A percentile compares a stretch with the other conserved stretches of the same genome.
Evolutionary conservation across 2,797 vertebrate species (phyloP).

Genomic region (Novumbra hubbsi): DNA sequence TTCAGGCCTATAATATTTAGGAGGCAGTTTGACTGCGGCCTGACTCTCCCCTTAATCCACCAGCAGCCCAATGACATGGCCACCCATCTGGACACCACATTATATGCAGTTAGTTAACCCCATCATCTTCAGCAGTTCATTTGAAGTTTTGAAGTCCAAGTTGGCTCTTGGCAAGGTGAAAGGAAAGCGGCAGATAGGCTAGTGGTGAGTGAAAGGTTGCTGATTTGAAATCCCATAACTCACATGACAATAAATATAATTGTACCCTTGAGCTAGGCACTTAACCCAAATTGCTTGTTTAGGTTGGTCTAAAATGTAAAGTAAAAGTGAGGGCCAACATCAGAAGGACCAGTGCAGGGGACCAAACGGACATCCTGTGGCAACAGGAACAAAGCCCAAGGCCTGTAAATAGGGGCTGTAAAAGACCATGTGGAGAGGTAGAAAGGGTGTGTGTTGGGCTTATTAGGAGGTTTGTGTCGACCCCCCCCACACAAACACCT

Average conservation of each 20-base stretch:
- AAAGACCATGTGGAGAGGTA: constrained; percentile 18
- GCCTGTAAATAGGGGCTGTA: constrained; percentile 27
- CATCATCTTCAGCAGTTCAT: constrained; percentile 45
- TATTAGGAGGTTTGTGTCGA: constrained; percentile 40
- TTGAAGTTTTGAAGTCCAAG: constrained; percentile 49
- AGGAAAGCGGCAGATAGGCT: constrained; percentile 13
- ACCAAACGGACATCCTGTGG: background rate
- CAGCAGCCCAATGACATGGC: constrained; percentile 23
- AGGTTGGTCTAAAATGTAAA: too few relatives aligned
- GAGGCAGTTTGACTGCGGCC: constrained; percentile 37
- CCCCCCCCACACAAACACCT: background rate
- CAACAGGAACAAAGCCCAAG: constrained; percentile 33
- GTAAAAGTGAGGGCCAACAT: too few relatives aligned
- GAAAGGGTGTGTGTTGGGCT: constrained; percentile 34
- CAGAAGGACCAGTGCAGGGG: background rate
- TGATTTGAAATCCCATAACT: too few relatives aligned
- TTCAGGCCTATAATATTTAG: constrained; percentile 31
- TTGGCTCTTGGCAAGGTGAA: constrained; percentile 20
- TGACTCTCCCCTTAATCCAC: constrained; percentile 43
- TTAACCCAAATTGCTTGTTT: too few relatives aligned
- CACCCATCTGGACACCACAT: constrained; percentile 33
- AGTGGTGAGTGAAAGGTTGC: too few relatives aligned
- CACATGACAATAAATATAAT: too few relatives aligned
- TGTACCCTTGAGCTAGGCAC: too few relatives aligned
- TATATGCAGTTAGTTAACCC: constrained; percentile 39